Conservation (phyloP, 2,113 vertebrate genomes). For the Clarias batrachus region DNA sequence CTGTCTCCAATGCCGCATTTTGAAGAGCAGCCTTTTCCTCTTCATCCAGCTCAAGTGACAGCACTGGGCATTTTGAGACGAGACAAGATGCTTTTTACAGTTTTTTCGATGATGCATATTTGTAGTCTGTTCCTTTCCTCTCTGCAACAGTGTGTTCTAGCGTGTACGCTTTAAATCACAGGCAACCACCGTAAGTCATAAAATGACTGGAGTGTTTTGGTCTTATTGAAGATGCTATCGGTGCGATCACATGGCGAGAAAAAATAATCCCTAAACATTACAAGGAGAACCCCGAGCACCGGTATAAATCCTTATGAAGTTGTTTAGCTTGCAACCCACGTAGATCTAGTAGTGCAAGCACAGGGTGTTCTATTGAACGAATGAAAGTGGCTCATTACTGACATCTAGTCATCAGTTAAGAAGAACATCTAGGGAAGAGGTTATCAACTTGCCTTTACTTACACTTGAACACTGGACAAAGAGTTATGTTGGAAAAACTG, state of each 20-base stretch:
- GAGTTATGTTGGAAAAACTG: neutral
- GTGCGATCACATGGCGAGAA: constrained; percentile 58
- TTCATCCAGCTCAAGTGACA: constrained; percentile 56
- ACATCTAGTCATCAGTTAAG: constrained; percentile 29
- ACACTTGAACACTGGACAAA: neutral
- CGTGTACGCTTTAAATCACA: constrained; percentile 60
- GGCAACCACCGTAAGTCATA: constrained; percentile 60
- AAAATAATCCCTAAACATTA: constrained; percentile 60
- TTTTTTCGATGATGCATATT: neutral
- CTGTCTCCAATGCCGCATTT: constrained; percentile 45
- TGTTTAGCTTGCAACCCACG: constrained; percentile 44
- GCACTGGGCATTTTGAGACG: constrained; percentile 53
- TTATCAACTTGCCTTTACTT: neutral
- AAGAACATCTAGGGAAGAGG: constrained; percentile 3
- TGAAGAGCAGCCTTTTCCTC: constrained; percentile 46
- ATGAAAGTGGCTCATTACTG: constrained; percentile 34
- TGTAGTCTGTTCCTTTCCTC: constrained; percentile 22
- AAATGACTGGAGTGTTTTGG: constrained; percentile 59
- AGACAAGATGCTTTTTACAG: constrained; percentile 5
- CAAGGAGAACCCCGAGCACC: constrained; percentile 47
- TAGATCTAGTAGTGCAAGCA: constrained; percentile 38
- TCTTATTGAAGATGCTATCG: constrained; percentile 75
- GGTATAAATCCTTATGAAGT: constrained; percentile 46
- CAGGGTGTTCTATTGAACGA: constrained; percentile 22
- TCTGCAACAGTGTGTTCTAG: neutral